These are phyloP conservation scores for Charanyca ferruginea DNA, from an alignment of 2,888 invertebrate species.

Conservation along the genomic window DNA sequence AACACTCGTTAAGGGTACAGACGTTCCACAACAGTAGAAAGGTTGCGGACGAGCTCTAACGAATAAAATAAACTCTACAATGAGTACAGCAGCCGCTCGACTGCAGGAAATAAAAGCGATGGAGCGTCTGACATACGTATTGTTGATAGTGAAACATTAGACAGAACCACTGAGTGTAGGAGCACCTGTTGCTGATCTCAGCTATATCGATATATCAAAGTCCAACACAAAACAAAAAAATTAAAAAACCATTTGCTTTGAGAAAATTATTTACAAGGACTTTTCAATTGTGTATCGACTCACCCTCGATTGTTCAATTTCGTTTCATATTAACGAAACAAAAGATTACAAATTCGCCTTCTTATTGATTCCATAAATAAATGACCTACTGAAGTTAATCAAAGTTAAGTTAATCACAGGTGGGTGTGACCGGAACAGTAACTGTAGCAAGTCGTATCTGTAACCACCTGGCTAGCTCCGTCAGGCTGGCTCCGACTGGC, in stretches of 20 bases:
- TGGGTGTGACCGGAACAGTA: no score
- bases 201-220: background rate
- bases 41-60: no score
- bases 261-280: no score
- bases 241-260: no score
- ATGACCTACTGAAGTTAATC: background rate
- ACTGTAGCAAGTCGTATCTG: conserved; percentile 1
- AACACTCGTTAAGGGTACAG: background rate
- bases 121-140: background rate
- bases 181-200: background rate
- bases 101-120: background rate
- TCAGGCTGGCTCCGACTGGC: background rate
- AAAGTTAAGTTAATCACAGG: background rate
- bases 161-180: background rate
- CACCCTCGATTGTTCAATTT: conserved; percentile 1
- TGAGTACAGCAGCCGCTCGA: background rate
- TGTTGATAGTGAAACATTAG: background rate
- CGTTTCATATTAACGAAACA: conserved; percentile 12
- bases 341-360: conserved; percentile 2
- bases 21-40: background rate
- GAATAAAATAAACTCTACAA: background rate
- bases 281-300: background rate
- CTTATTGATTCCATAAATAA: conserved; percentile 9
- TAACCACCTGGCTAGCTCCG: conserved; percentile 6
- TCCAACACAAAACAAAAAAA: no score